Conservation (phyloP, 2,888 invertebrate genomes). For the Schizaphis graminum region DNA sequence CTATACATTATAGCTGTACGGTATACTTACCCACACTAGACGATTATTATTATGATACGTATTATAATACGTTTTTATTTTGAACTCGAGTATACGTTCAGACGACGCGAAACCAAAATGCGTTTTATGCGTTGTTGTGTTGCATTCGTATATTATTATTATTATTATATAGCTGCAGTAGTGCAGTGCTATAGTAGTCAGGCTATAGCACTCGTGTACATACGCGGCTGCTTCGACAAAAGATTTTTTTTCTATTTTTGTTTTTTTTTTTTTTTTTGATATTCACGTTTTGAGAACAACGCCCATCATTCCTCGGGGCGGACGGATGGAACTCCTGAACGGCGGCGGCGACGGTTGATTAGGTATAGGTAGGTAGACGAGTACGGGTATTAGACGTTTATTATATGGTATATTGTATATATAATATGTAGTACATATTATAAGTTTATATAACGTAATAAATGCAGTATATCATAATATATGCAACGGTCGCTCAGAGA, state of each 20-base stretch:
- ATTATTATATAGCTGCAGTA: not conserved
- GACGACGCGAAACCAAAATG: not conserved
- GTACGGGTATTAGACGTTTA: not conserved
- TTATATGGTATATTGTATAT: not conserved
- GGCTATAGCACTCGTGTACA: no score
- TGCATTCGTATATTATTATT: not conserved
- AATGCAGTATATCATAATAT: not conserved
- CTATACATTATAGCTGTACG: not conserved
- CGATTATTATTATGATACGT: not conserved
- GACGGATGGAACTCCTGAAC: slow-evolving; percentile 33
- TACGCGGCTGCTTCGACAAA: slow-evolving; percentile 8
- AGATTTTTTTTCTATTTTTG: slow-evolving; percentile 31
- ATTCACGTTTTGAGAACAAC: slow-evolving; percentile 49
- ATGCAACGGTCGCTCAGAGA: not conserved
- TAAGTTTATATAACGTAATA: not conserved
- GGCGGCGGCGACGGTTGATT: slow-evolving; percentile 36
- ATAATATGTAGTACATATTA: not conserved
- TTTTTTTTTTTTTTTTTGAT: slow-evolving; percentile 2
- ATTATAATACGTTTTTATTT: not conserved
- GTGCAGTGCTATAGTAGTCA: not conserved
- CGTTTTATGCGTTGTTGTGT: not conserved
- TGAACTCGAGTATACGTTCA: slow-evolving; percentile 2
- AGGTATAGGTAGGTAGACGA: not conserved
- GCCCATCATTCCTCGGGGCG: slow-evolving; percentile 42
- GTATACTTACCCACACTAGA: not conserved